Base-by-base conservation (phyloP, 2,797 vertebrate genomes). In the Hapalemur alaotrensis region DNA sequence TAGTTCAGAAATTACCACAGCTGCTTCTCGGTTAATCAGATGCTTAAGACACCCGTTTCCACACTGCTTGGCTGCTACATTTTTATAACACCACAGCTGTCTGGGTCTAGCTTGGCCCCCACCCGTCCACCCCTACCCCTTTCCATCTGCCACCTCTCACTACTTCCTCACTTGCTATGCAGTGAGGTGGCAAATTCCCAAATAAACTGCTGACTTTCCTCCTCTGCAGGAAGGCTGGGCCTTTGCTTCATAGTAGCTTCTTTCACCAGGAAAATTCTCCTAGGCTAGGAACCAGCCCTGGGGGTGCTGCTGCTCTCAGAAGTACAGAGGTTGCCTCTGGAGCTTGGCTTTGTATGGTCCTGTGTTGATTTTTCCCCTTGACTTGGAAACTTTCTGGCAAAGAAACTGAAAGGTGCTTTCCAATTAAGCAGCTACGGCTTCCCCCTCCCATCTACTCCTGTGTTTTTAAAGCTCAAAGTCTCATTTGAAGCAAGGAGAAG, bases 341-440 rank as follows among this genome's bases (percentile, higher is more conserved):
- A 69, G 61, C 65, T 43, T 0, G 5, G 7, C 50, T 87, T 79
- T 65, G 38, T 22, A 0, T 8, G 18, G 2, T 11, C 63, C 59
- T 65, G 72, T 85, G 54, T 63, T 41, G 84, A 43, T 90, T 82
- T 83, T 50, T 48, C 46, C 35, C 11, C 22, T 72, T 2, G n/a
- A 30, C 80, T 43, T 65, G 91, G 78, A 79, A 93, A 48, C 28
- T 70, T 85, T 59, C 46, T 57, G 54, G n/a, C 38, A 18, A 78
- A 57, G 63, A 89, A 67, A n/a, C 32, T n/a, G 54, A 94, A 84
- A 92, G 48, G 30, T 52, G 63, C 93, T 92, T 97, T 93, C 46
- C 81, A 50, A 61, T 43, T 10, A 59, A 78, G 48, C 61, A 59
- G 46, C 63, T 23, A 28, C 41, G 25, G 22, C 41, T 79, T 28